Conservation (phyloP, 2,113 vertebrate genomes). For the Verasper variegatus region DNA sequence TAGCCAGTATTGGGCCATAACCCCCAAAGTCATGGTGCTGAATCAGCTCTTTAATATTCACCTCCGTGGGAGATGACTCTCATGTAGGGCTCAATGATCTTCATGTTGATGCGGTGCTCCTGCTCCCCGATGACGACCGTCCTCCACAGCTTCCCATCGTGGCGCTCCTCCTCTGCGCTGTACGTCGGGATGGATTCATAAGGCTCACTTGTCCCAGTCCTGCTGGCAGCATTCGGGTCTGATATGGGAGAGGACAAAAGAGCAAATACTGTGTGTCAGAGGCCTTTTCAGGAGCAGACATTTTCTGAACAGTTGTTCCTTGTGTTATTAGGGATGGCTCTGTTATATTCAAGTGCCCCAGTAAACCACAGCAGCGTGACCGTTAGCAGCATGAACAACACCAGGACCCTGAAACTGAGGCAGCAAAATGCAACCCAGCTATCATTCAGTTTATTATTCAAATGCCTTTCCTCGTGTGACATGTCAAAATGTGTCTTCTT, state of each 20-base stretch:
- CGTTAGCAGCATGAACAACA: not conserved
- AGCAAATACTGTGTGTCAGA: not conserved
- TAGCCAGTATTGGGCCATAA: not conserved
- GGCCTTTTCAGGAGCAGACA: not conserved
- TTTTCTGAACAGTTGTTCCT: not conserved
- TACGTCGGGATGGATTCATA: slow-evolving; percentile 89
- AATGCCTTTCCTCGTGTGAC: too few relatives aligned
- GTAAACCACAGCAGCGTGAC: not conserved
- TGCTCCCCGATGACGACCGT: slow-evolving; percentile 96
- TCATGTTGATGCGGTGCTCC: slow-evolving; percentile 99
- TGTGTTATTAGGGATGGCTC: not conserved
- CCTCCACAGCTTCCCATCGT: slow-evolving; percentile 93
- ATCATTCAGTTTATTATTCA: not conserved
- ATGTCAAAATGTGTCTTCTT: too few relatives aligned
- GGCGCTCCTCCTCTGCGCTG: slow-evolving; percentile 90
- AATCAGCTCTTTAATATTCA: slow-evolving; percentile 52
- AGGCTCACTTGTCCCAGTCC: slow-evolving; percentile 54
- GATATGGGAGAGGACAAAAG: not conserved
- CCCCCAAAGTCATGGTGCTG: not conserved
- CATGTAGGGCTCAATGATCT: slow-evolving; percentile 94
- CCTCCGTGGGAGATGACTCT: slow-evolving; percentile 98
- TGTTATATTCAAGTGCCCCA: too few relatives aligned
- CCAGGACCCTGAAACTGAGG: not conserved
- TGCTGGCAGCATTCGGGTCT: slow-evolving; percentile 67
- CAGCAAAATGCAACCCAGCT: not conserved